Percentiles rank a stretch among this genome's conserved stretches.
phyloP scores from a whole-genome alignment of 2,797 vertebrate genomes.

The Cygnus olor region DNA sequence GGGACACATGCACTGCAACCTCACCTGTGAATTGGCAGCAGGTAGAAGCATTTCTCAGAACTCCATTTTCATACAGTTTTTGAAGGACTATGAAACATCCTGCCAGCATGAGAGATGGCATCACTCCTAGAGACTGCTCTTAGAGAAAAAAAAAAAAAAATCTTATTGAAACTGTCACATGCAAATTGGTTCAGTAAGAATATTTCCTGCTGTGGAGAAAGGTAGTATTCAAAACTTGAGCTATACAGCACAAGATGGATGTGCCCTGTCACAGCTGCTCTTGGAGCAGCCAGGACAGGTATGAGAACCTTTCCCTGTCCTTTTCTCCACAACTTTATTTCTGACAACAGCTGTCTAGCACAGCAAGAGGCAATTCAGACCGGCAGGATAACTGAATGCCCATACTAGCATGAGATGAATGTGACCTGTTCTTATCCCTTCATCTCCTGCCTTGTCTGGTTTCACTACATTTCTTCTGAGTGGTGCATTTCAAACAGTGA shows the following conservation, averaged over 20 bases:
- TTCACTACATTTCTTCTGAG: not conserved
- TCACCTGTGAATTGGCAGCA: not conserved
- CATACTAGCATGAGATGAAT: not conserved
- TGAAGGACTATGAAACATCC: not conserved
- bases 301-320: accelerated
- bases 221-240: not conserved
- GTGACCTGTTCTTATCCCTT: not conserved
- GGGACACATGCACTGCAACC: not conserved
- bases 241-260: not conserved
- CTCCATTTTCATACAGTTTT: not conserved
- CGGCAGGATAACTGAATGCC: not conserved
- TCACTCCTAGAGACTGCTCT: not conserved
- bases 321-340: not conserved
- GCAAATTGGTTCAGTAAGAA: not conserved
- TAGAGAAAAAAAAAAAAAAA: too few species aligned
- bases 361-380: not conserved
- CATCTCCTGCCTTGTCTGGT: not conserved
- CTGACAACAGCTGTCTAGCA: not conserved
- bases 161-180: not conserved
- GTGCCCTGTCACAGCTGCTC: not conserved
- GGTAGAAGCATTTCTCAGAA: not conserved
- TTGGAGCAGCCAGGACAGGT: not conserved
- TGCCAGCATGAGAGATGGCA: not conserved
- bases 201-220: not conserved
- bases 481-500: not conserved